A percentile compares a stretch with the other conserved stretches of the same genome.
Evolutionary conservation across 2,797 vertebrate species (phyloP).

Genomic region (Varecia variegata): DNA sequence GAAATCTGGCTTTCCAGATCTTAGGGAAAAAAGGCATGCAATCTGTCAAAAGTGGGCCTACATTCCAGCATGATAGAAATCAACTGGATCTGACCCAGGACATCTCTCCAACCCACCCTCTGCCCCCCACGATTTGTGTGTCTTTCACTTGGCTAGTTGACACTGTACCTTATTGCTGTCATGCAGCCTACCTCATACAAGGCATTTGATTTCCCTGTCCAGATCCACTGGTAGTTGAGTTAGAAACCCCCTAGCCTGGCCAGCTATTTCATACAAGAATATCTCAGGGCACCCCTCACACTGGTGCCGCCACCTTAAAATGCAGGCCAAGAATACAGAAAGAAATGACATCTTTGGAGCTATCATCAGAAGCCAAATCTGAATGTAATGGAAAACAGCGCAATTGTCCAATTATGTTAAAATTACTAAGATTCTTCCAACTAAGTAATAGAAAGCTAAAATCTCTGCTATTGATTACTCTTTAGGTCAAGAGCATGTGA

Average conservation of each 20-base stretch:
- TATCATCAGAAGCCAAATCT: not conserved
- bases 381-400: not conserved
- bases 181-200: not conserved
- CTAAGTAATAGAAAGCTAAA: constrained; percentile 36
- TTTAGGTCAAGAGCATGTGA: constrained; percentile 43
- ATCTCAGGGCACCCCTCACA: not conserved
- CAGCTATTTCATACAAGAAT: not conserved
- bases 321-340: not conserved
- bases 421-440: constrained; percentile 38
- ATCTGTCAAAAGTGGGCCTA: not conserved
- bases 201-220: not conserved
- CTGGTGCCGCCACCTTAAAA: not conserved
- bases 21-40: not conserved
- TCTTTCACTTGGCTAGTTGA: not conserved
- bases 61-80: not conserved
- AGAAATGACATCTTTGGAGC: not conserved
- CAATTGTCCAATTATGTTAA: not conserved
- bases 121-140: too few relatives aligned
- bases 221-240: not conserved
- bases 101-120: not conserved
- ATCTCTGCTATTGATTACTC: constrained; percentile 25
- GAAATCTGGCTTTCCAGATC: not conserved
- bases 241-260: not conserved
- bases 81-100: not conserved
- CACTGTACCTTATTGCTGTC: not conserved